phyloP scores from a whole-genome alignment of 2,888 invertebrate species.

The Agrypnus murinus region DNA sequence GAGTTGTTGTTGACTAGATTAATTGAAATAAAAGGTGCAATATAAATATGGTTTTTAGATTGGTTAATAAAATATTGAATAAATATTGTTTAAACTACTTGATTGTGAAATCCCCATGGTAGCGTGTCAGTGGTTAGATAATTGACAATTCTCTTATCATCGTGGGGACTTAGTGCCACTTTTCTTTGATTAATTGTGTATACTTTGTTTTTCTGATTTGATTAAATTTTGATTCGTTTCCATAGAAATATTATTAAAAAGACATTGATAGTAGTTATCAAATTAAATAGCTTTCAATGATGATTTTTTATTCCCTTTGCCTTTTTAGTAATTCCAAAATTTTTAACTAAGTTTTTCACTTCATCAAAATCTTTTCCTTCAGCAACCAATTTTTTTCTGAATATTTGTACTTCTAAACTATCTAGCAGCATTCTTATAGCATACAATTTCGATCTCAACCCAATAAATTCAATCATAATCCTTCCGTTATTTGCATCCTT shows the following conservation, averaged over 20 bases:
- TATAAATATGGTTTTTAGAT: too few relatives aligned
- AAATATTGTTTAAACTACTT: too few relatives aligned
- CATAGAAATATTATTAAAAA: conserved; percentile 27
- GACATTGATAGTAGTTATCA: conserved; percentile 48
- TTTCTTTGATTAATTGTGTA: conserved; percentile 50
- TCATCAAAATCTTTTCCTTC: conserved; percentile 55
- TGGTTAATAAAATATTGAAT: too few relatives aligned
- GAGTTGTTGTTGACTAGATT: too few relatives aligned
- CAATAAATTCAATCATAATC: conserved; percentile 62
- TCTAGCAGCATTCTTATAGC: too few relatives aligned
- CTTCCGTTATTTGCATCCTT: conserved; percentile 63
- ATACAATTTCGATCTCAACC: conserved; percentile 59
- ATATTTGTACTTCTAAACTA: too few relatives aligned
- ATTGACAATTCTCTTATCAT: conserved; percentile 55
- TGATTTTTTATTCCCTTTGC: conserved; percentile 51
- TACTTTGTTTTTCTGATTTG: conserved; percentile 44
- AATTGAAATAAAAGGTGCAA: too few relatives aligned
- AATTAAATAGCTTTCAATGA: conserved; percentile 48
- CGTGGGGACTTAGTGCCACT: conserved; percentile 46
- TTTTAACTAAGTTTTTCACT: too few relatives aligned
- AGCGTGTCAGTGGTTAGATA: conserved; percentile 24
- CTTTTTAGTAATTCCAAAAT: too few relatives aligned
- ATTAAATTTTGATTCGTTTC: conserved; percentile 43
- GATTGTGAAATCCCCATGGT: too few relatives aligned
- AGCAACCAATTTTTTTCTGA: conserved; percentile 26